Evolutionary conservation across 2,888 invertebrate species (phyloP), one percentile per base, ranked within the genome.

Genomic region (Cryptocephalus moraei): DNA sequence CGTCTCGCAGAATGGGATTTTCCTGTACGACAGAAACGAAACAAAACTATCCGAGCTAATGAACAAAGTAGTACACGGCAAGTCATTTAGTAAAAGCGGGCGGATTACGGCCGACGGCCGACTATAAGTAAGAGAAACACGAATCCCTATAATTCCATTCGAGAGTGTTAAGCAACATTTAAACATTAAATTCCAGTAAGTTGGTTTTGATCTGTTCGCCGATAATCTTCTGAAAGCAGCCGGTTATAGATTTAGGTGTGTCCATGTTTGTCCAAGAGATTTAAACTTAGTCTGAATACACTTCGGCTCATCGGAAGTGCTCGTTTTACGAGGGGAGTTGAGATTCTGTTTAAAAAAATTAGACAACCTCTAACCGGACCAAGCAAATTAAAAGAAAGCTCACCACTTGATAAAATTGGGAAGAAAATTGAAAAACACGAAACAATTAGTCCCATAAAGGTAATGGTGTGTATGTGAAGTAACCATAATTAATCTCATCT

Each of bases 181-280:
- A 57, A 62, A 62, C 62, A 61, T 59, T 59, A 63, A 61, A 66
- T 65, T 64, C 61, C 60, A 53, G 60, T 58, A 63, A 67, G 64
- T 68, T 64, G 65, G 65, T 65, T 64, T 61, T 65, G 67, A 67
- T 68, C 64, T 67, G 64, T 63, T 66, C 65, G 63, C 60, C 65
- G 68, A 67, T 69, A 69, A 69, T 70, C 69, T 67, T 55, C 56
- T 65, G 66, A 63, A 63, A 67, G 65, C 65, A 64, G 65, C 58
- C 62, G 67, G 65, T 66, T 68, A 68, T 69, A 69, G 68, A 69
- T 68, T 70, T 70, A 69, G 69, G 69, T 69, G 68, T 69, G 67
- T 68, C 66, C 69, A 64, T 63, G 71, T 71, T 71, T 71, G 68
- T 67, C 66, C 68, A 68, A 67, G 62, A 63, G 71, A 67, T 71